Evolutionary conservation across 1,140 invertebrate species (phyloP), one percentile per base, ranked within the genome.

Genomic region (Amyelois transitella): DNA sequence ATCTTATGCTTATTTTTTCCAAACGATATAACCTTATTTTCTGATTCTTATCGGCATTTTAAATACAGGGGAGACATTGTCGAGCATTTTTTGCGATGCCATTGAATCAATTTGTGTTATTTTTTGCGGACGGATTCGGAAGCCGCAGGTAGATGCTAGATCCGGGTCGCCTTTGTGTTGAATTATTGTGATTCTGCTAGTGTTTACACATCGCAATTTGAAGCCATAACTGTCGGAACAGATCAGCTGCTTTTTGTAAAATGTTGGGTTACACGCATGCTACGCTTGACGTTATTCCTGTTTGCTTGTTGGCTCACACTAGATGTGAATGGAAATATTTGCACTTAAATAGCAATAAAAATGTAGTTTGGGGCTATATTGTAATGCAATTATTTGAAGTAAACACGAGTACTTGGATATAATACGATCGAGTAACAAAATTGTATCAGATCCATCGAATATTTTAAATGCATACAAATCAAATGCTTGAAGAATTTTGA

Each of bases 101-200:
- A 75, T 77, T 79, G 77, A 82, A 78, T 79, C 75, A 75, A 81
- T 73, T 64, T 65, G 52, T 22, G 65, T 84, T 85, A n/a, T 84
- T 87, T 87, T 85, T 38, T 38, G 70, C 64, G 57, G 64, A 66
- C 65, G 68, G 66, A 77, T 87, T 87, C 84, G 84, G 82, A 88
- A 88, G 81, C 81, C 77, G 77, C 84, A 86, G 82, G 84, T 84
- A 86, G 78, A 83, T 69, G 62, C 73, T 81, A 87, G 82, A 86
- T 88, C 84, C 84, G 84, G 81, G 77, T 77, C 57, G 55, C 72
- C 85, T 84, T 72, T 84, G 62, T 60, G 60, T 51, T 7, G 69
- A 66, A 70, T 82, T 75, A 63, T 75, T 72, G 59, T 77, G 65
- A 77, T 73, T 72, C n/a, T 72, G 72, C 64, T 79, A 72, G 81